phyloP scores from a whole-genome alignment of 2,888 invertebrate species.

The Dione vanillae region DNA sequence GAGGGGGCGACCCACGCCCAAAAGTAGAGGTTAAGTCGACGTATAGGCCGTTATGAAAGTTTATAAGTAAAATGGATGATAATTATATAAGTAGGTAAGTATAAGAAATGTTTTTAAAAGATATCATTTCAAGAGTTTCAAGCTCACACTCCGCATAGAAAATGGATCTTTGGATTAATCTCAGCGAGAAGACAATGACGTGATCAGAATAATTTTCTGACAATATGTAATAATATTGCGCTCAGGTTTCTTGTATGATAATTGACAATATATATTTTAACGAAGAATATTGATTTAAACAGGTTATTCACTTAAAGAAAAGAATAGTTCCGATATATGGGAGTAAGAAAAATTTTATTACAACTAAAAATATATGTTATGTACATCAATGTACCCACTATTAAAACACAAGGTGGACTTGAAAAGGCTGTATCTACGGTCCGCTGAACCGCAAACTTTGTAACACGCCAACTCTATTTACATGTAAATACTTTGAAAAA shows the following conservation, averaged over 20 bases:
- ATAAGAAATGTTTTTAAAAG: constrained; percentile 76
- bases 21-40: constrained; percentile 83
- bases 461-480: constrained; percentile 76
- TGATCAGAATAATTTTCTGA: constrained; percentile 39
- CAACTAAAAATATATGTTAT: background rate
- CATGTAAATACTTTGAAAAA: constrained; percentile 85
- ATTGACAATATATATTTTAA: constrained; percentile 5
- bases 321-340: too few relatives aligned
- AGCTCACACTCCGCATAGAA: constrained; percentile 46
- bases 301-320: background rate
- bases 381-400: background rate
- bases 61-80: constrained; percentile 84
- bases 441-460: constrained; percentile 64
- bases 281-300: background rate
- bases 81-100: constrained; percentile 81
- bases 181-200: constrained; percentile 29
- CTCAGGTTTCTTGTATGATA: background rate
- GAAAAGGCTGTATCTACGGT: constrained; percentile 48
- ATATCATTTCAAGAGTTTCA: constrained; percentile 72
- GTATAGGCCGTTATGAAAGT: constrained; percentile 84
- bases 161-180: constrained; percentile 34
- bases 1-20: constrained; percentile 58
- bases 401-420: constrained; percentile 17
- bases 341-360: background rate
- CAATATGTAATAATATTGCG: constrained; percentile 12